A percentile compares a stretch with the other conserved stretches of the same genome.
Conservation (phyloP, 2,113 vertebrate genomes). For the Sminthopsis crassicaudata region DNA sequence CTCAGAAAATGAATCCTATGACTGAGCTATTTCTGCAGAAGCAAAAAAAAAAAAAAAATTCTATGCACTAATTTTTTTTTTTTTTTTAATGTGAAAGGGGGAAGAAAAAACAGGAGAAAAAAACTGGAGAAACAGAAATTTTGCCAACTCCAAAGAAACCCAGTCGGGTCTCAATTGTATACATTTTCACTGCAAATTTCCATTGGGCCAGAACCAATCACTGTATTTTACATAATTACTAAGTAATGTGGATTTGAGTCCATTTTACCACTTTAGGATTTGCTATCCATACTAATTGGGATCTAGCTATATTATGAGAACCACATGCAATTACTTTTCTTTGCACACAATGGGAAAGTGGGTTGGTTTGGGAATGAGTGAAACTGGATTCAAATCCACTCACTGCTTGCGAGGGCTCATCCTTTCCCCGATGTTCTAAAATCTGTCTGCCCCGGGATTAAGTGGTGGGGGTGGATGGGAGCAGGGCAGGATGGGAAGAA, state of each 20-base stretch:
- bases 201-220: too few species aligned
- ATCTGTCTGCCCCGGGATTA: not conserved
- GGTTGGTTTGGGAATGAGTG: not conserved
- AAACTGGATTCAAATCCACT: not conserved
- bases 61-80: not conserved
- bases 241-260: not conserved
- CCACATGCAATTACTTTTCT: not conserved
- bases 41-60: conserved; percentile 30
- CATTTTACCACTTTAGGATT: not conserved
- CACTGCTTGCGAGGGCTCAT: not conserved
- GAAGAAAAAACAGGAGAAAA: not conserved
- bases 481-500: too few species aligned
- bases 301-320: not conserved
- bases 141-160: not conserved
- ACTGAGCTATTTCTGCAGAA: conserved; percentile 20
- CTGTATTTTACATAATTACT: not conserved
- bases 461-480: not conserved
- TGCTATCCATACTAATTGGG: not conserved
- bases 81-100: conserved; percentile 2
- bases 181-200: not conserved
- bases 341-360: not conserved
- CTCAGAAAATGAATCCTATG: not conserved
- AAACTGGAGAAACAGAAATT: not conserved
- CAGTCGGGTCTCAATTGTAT: not conserved
- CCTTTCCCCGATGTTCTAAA: not conserved